These are phyloP conservation scores for Leuciscus idus DNA, from an alignment of 2,113 vertebrate species.

Conservation along the genomic window DNA sequence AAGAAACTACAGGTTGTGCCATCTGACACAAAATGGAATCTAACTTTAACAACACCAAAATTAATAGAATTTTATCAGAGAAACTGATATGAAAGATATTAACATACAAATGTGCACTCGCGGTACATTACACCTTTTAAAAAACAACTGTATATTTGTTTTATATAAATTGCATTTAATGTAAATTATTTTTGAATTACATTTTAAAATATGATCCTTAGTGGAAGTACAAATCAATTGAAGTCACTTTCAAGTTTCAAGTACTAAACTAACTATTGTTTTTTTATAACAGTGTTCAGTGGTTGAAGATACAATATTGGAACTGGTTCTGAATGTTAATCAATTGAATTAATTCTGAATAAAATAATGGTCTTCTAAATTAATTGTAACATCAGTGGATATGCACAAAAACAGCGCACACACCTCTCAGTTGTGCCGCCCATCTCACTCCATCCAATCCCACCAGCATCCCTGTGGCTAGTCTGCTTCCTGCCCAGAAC, in stretches of 20 bases:
- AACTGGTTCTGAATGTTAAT: not conserved
- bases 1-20: not conserved
- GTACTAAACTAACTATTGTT: not conserved
- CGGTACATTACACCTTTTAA: not conserved
- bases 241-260: not conserved
- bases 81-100: too few species aligned
- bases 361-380: not conserved
- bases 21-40: not conserved
- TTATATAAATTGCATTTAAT: not conserved
- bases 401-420: not conserved
- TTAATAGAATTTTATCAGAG: too few species aligned
- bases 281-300: not conserved
- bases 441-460: not conserved
- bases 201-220: not conserved
- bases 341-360: not conserved
- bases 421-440: not conserved
- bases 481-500: not conserved
- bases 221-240: not conserved
- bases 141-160: not conserved
- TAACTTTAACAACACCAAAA: too few species aligned
- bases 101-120: not conserved
- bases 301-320: not conserved
- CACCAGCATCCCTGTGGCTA: conserved; percentile 22
- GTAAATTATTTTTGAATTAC: not conserved
- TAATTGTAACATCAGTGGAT: not conserved